These are phyloP conservation scores for Chelonus insularis DNA, from an alignment of 1,140 invertebrate species.

Conservation along the genomic window DNA sequence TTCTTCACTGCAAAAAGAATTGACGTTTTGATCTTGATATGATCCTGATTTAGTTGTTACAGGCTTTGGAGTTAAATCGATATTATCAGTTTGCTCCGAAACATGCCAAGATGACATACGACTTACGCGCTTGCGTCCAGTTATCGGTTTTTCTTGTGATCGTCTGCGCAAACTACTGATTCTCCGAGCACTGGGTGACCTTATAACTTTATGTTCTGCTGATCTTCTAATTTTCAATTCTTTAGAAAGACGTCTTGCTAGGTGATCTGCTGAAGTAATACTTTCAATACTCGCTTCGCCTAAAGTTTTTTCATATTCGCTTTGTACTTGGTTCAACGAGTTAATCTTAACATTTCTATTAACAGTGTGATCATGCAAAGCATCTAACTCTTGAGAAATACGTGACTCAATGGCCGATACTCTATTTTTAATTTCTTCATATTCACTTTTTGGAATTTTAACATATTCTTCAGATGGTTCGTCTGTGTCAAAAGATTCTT, in stretches of 20 bases:
- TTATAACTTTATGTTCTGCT: slow-evolving; percentile 70
- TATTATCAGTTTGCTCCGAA: slow-evolving; percentile 28
- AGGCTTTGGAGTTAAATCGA: not conserved
- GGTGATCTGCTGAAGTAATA: slow-evolving; percentile 68
- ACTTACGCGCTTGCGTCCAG: slow-evolving; percentile 38
- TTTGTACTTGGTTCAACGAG: slow-evolving; percentile 63
- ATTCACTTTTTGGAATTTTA: slow-evolving; percentile 71
- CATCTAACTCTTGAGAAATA: slow-evolving; percentile 70
- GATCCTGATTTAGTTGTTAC: not conserved
- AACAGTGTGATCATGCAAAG: slow-evolving; percentile 45
- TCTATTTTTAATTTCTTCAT: slow-evolving; percentile 74
- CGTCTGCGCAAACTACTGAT: slow-evolving; percentile 73
- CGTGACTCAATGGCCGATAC: slow-evolving; percentile 71
- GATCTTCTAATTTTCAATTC: slow-evolving; percentile 74
- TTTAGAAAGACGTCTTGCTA: slow-evolving; percentile 70
- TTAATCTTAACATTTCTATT: slow-evolving; percentile 32
- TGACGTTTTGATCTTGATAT: slow-evolving; percentile 12
- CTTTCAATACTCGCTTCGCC: slow-evolving; percentile 65
- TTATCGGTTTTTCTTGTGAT: slow-evolving; percentile 62
- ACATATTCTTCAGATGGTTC: slow-evolving; percentile 63
- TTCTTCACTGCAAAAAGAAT: slow-evolving; percentile 43
- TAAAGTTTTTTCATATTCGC: slow-evolving; percentile 72
- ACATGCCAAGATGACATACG: slow-evolving; percentile 48
- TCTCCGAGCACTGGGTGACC: slow-evolving; percentile 78
- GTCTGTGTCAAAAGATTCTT: not conserved